Evolutionary conservation across 2,113 vertebrate species (phyloP).

Genomic region (Cariama cristata): DNA sequence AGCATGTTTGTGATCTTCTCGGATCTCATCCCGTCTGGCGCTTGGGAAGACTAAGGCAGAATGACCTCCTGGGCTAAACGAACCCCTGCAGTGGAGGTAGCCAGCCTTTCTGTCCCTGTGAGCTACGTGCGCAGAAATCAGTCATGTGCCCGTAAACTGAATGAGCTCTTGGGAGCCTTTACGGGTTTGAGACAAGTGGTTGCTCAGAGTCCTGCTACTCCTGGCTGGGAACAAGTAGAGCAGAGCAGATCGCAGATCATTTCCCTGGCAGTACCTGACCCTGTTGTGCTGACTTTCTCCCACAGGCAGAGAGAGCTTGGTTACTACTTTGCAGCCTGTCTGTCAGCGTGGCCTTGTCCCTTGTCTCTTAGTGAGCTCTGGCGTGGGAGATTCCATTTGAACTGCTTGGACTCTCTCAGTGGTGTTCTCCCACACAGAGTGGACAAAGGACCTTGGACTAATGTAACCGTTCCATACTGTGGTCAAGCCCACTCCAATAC

Average conservation of each 20-base stretch:
- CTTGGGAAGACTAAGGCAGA: background rate
- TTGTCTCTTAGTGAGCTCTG: background rate
- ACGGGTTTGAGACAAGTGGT: background rate
- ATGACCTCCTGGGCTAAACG: background rate
- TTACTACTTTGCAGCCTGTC: background rate
- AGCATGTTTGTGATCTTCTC: background rate
- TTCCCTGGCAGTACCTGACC: background rate
- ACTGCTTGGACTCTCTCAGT: background rate
- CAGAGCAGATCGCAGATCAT: background rate
- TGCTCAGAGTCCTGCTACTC: background rate
- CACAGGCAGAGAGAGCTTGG: background rate
- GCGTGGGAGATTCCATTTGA: background rate
- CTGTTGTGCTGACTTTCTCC: background rate
- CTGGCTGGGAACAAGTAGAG: background rate
- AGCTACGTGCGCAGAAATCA: background rate
- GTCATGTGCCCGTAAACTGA: rapidly evolving
- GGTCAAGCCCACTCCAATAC: background rate
- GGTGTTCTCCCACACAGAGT: rapidly evolving
- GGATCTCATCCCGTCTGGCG: background rate
- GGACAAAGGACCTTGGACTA: background rate
- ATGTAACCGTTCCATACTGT: background rate
- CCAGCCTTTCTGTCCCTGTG: background rate
- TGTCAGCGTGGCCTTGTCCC: background rate
- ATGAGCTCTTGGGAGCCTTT: background rate
- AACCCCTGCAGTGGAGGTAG: background rate